phyloP scores from a whole-genome alignment of 2,888 invertebrate genomes.

The Neria commutata region DNA sequence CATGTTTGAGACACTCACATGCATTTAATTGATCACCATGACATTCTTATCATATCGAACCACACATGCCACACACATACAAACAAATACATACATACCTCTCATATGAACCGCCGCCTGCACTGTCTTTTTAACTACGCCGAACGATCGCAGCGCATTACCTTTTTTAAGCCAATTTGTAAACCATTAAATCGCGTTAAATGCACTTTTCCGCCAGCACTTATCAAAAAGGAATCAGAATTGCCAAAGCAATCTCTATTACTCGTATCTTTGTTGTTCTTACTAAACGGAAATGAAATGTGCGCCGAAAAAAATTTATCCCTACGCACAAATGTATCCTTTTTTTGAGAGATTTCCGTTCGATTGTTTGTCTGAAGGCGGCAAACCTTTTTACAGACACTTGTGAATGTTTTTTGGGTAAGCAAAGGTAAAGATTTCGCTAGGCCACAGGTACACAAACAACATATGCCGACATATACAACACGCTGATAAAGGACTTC shows the following conservation, averaged over 20 bases:
- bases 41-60: too few species aligned
- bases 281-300: conserved; percentile 50
- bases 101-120: not conserved
- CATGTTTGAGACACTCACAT: too few species aligned
- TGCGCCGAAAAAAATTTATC: not conserved
- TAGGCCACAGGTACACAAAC: not conserved
- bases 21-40: too few species aligned
- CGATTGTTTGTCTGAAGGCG: not conserved
- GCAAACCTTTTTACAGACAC: not conserved
- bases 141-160: conserved; percentile 3
- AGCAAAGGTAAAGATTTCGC: too few species aligned
- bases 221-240: too few species aligned
- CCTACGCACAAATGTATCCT: not conserved
- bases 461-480: not conserved
- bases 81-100: too few species aligned
- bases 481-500: not conserved
- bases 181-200: conserved; percentile 55
- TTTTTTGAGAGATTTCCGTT: not conserved
- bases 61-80: too few species aligned
- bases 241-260: not conserved
- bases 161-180: conserved; percentile 53
- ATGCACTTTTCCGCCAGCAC: conserved; percentile 45
- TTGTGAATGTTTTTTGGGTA: too few species aligned
- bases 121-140: not conserved
- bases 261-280: conserved; percentile 45